These are phyloP conservation scores for Propithecus coquereli DNA, from an alignment of 2,113 vertebrate genomes.

Conservation along the genomic window DNA sequence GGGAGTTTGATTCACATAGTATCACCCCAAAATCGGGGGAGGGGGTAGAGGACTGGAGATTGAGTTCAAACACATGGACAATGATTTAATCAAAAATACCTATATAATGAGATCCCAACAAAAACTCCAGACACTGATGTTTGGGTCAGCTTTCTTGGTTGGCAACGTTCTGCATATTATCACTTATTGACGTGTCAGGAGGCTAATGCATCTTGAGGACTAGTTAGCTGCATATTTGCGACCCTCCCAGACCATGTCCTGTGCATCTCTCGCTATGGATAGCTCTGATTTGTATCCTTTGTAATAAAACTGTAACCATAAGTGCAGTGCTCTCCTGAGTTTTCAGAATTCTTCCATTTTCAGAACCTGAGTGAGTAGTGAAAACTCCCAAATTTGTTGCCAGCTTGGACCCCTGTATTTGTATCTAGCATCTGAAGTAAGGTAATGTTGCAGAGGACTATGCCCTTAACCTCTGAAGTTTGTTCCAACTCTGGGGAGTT, in stretches of 20 bases:
- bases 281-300: neutral
- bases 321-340: neutral
- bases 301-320: neutral
- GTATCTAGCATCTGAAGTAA: neutral
- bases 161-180: neutral
- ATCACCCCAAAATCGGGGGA: neutral
- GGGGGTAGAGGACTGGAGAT: neutral
- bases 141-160: neutral
- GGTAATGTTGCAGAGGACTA: neutral
- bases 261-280: no score
- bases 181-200: neutral
- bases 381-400: neutral
- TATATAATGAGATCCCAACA: neutral
- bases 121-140: neutral
- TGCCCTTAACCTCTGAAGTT: neutral
- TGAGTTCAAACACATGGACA: neutral
- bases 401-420: neutral
- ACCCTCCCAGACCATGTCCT: neutral
- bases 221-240: neutral
- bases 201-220: neutral
- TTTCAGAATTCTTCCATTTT: neutral
- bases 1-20: neutral
- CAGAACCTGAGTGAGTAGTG: neutral
- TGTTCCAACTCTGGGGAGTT: neutral
- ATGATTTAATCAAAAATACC: neutral